These are phyloP conservation scores for Plagodis pulveraria DNA, from an alignment of 2,888 invertebrate genomes.

Conservation along the genomic window DNA sequence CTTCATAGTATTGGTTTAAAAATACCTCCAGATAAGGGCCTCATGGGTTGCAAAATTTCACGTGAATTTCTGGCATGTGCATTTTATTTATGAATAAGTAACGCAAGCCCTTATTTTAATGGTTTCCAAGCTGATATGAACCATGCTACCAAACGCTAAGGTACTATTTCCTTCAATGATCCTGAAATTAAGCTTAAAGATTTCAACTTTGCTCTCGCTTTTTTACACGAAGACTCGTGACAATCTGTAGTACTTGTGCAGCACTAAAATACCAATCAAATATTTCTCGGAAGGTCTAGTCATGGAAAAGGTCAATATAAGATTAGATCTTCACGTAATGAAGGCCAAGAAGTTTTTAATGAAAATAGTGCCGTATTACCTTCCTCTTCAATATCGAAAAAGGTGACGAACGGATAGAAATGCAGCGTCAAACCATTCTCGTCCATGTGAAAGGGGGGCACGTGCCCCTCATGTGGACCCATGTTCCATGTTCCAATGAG, in stretches of 20 bases:
- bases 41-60: slow-evolving; percentile 12
- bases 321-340: no score
- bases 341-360: no score
- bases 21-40: slow-evolving; percentile 16
- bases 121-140: not conserved
- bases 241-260: not conserved
- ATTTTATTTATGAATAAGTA: slow-evolving; percentile 21
- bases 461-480: no score
- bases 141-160: not conserved
- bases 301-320: no score
- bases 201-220: not conserved
- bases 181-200: not conserved
- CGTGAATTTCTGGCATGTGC: slow-evolving; percentile 19
- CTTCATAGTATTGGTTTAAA: slow-evolving; percentile 18
- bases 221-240: slow-evolving; percentile 10
- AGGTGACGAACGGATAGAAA: no score
- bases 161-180: not conserved
- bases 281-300: not conserved
- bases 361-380: no score
- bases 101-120: slow-evolving; percentile 10
- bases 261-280: slow-evolving; percentile 7
- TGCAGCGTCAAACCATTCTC: no score
- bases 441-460: no score
- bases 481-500: no score
- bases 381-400: no score